Evolutionary conservation across 2,888 invertebrate genomes (phyloP).

Genomic region (Didymodactylos carnosus): DNA sequence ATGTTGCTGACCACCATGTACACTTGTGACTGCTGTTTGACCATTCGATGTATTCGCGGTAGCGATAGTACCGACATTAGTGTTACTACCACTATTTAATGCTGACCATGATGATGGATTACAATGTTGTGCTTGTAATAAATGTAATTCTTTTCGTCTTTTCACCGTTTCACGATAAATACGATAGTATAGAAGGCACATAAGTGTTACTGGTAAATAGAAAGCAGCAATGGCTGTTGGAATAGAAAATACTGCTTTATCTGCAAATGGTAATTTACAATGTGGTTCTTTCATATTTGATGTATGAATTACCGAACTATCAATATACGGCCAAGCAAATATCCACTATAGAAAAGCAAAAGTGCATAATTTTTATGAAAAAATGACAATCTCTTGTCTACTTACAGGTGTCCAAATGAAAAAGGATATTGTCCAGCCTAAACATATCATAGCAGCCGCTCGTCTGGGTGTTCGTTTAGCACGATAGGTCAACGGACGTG

Average conservation of each 20-base stretch:
- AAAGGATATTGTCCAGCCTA: slow-evolving; percentile 82
- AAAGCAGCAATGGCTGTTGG: slow-evolving; percentile 79
- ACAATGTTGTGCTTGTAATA: slow-evolving; percentile 26
- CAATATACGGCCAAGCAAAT: neutral
- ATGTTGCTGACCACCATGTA: too few species aligned
- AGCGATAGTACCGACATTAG: too few species aligned
- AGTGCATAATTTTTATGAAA: neutral
- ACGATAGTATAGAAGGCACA: slow-evolving; percentile 77
- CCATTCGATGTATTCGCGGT: too few species aligned
- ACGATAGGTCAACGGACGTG: slow-evolving; percentile 78
- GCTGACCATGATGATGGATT: neutral
- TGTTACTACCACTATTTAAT: too few species aligned
- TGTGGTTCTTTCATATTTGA: too few species aligned
- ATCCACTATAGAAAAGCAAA: neutral
- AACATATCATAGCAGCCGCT: slow-evolving; percentile 75
- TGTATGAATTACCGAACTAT: too few species aligned
- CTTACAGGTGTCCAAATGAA: slow-evolving; percentile 93
- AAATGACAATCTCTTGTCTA: neutral
- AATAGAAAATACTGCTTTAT: neutral
- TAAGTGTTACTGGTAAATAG: slow-evolving; percentile 87
- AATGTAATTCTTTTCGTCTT: slow-evolving; percentile 63
- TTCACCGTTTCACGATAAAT: slow-evolving; percentile 93
- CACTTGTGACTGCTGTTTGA: too few species aligned
- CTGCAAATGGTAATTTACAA: neutral
- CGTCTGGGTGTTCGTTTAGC: slow-evolving; percentile 75